These are phyloP conservation scores for Rhogogaster chlorosoma DNA, from an alignment of 2,888 invertebrate species.

Conservation along the genomic window DNA sequence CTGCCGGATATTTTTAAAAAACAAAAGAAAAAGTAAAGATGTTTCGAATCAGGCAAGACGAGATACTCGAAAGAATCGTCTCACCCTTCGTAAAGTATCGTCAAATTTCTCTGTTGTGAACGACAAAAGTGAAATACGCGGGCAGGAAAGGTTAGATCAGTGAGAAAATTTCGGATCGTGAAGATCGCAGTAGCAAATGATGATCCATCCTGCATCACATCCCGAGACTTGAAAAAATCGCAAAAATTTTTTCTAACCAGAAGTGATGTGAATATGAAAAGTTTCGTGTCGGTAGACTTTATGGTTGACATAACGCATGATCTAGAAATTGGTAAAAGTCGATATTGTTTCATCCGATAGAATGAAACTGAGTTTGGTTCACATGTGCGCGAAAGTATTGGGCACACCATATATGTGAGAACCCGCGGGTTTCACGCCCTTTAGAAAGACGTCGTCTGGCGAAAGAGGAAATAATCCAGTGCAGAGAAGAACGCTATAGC, in stretches of 20 bases:
- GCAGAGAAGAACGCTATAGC: conserved; percentile 34
- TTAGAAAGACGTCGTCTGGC: conserved; percentile 22
- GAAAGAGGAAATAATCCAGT: conserved; percentile 40
- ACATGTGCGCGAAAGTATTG: background rate
- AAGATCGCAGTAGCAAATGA: background rate
- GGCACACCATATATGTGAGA: background rate
- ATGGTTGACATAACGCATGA: background rate
- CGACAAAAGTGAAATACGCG: background rate
- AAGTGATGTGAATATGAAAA: background rate
- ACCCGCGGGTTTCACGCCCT: conserved; percentile 40
- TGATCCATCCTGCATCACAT: background rate
- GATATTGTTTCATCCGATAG: background rate
- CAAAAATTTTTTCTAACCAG: background rate
- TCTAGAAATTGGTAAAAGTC: background rate
- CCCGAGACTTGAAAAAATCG: background rate
- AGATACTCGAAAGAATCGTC: background rate
- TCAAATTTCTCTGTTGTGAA: background rate
- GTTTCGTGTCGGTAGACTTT: background rate
- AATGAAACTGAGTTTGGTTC: background rate
- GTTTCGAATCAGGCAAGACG: background rate
- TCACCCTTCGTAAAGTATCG: background rate
- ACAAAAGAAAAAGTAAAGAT: background rate
- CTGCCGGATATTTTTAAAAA: too few species aligned
- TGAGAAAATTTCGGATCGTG: background rate
- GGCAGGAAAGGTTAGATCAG: background rate